phyloP scores from a whole-genome alignment of 2,888 invertebrate genomes.

The Clanis bilineata region DNA sequence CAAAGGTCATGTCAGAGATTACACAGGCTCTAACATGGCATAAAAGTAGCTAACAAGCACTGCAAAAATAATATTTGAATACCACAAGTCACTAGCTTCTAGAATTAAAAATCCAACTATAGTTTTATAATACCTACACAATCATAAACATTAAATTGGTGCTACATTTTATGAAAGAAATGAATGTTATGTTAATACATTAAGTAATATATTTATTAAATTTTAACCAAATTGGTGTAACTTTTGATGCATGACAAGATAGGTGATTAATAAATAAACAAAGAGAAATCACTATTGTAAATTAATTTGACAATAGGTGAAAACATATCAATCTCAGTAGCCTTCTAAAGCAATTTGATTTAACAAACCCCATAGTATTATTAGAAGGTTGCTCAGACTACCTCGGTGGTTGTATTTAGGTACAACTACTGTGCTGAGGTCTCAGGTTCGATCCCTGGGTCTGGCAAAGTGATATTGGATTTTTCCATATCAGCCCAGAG shows the following conservation, averaged over 20 bases:
- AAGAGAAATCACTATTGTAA: background rate
- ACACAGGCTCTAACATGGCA: too few relatives aligned
- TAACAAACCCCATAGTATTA: background rate
- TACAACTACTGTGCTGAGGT: too few relatives aligned
- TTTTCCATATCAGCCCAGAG: too few relatives aligned
- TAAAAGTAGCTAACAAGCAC: too few relatives aligned
- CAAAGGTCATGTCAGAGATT: background rate
- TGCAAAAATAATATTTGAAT: too few relatives aligned
- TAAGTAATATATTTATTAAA: background rate
- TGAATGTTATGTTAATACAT: background rate
- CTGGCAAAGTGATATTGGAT: too few relatives aligned
- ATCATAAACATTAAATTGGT: constrained; percentile 64
- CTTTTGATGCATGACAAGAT: background rate
- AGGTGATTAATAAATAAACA: background rate
- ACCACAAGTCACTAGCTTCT: background rate
- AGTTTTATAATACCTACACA: constrained; percentile 16
- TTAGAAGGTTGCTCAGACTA: constrained; percentile 3
- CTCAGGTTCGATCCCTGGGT: too few relatives aligned
- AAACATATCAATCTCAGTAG: constrained; percentile 38
- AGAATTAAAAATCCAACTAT: background rate
- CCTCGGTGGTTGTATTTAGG: background rate
- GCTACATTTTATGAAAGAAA: constrained; percentile 53
- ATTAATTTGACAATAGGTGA: constrained; percentile 27
- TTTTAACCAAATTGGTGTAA: background rate
- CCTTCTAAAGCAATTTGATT: constrained; percentile 15